A percentile compares a stretch with the other conserved stretches of the same genome.
These are phyloP conservation scores for Chrysopilus asiliformis DNA, from an alignment of 2,888 invertebrate species.

Conservation along the genomic window DNA sequence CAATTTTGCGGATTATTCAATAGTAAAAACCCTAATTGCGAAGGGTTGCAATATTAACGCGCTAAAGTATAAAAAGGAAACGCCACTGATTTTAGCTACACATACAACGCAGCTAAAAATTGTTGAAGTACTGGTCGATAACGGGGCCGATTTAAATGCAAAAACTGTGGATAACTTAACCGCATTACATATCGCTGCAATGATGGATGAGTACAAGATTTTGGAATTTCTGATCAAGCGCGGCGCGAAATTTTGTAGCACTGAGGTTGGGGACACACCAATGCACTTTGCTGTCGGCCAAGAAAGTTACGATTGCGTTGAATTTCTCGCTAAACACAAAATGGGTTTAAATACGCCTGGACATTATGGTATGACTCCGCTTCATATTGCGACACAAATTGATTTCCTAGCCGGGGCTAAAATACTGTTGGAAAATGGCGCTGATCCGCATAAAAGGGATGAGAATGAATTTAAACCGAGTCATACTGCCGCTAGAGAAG, in stretches of 20 bases:
- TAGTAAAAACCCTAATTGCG: background rate
- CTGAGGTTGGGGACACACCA: background rate
- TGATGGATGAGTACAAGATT: background rate
- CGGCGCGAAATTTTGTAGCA: no score
- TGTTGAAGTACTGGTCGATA: background rate
- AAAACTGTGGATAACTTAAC: background rate
- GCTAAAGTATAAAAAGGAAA: no score
- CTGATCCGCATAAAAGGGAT: background rate
- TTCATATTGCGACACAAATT: constrained; percentile 1
- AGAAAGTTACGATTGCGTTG: background rate
- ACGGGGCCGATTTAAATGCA: constrained; percentile 3
- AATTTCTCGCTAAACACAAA: background rate
- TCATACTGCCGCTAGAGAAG: background rate
- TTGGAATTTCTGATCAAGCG: background rate
- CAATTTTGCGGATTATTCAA: background rate
- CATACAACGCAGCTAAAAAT: background rate
- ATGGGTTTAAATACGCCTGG: background rate
- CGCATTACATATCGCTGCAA: background rate
- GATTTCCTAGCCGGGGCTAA: background rate
- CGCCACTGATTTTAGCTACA: background rate
- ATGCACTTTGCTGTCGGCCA: background rate
- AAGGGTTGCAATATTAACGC: background rate
- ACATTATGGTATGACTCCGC: background rate
- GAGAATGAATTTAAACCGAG: background rate
- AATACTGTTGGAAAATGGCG: background rate